Evolutionary conservation across 1,140 invertebrate genomes (phyloP).

Genomic region (Homalodisca vitripennis): DNA sequence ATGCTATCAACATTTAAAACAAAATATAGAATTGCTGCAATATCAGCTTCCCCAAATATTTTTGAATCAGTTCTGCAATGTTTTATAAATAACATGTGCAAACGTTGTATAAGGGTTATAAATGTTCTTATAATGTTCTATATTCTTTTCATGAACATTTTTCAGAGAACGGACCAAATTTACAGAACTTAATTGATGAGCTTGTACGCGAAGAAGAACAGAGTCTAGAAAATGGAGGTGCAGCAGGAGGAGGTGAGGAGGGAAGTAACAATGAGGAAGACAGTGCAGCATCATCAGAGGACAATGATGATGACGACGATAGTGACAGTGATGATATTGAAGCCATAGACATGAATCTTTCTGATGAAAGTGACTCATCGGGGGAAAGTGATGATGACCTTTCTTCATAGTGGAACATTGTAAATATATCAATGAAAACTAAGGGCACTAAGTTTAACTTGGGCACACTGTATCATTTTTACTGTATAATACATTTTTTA

Average conservation of each 20-base stretch:
- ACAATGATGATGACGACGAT: slow-evolving; percentile 6
- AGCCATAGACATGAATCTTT: not conserved
- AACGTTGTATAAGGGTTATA: too few species aligned
- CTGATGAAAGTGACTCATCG: not conserved
- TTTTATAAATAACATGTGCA: too few species aligned
- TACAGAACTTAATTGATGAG: slow-evolving; percentile 28
- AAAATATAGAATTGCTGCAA: too few species aligned
- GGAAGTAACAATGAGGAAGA: slow-evolving; percentile 39
- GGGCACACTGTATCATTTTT: not conserved
- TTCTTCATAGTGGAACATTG: not conserved
- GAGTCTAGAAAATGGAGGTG: slow-evolving; percentile 36
- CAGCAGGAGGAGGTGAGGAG: slow-evolving; percentile 37
- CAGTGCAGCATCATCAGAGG: not conserved
- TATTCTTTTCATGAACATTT: too few species aligned
- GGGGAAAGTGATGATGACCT: not conserved
- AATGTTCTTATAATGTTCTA: too few species aligned
- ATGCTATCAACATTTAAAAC: too few species aligned
- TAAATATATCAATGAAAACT: too few species aligned
- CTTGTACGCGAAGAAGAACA: slow-evolving; percentile 32
- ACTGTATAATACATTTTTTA: not conserved
- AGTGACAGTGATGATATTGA: slow-evolving; percentile 35
- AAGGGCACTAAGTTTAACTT: not conserved
- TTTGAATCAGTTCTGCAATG: too few species aligned
- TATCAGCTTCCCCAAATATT: too few species aligned
- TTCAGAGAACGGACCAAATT: slow-evolving; percentile 32